Percentiles rank a stretch among this genome's conserved stretches.
These are phyloP conservation scores for Chinchilla lanigera DNA, from an alignment of 2,113 vertebrate species.

Conservation along the genomic window DNA sequence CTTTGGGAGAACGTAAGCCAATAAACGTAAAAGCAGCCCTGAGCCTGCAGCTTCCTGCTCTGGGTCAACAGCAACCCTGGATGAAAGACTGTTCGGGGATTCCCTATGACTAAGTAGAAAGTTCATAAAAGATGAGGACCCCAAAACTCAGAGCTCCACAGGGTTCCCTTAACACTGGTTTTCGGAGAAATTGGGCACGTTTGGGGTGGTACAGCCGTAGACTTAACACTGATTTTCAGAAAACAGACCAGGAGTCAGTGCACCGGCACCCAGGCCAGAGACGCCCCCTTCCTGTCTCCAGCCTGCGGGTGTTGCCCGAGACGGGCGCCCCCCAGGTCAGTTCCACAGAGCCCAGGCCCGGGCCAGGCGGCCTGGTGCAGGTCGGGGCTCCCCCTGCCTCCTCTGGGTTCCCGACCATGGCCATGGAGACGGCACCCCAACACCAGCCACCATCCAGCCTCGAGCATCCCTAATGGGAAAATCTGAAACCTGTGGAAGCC, in stretches of 20 bases:
- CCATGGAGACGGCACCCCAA: background rate
- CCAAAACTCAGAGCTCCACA: background rate
- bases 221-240: background rate
- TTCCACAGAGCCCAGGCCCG: background rate
- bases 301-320: background rate
- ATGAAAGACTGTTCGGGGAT: background rate
- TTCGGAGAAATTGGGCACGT: background rate
- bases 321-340: fast-evolving
- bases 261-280: fast-evolving
- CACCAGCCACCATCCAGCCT: too few species aligned
- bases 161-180: background rate
- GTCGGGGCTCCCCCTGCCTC: fast-evolving
- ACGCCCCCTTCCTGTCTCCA: background rate
- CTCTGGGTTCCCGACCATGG: background rate
- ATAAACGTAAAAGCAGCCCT: background rate
- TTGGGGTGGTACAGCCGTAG: too few species aligned
- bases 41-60: background rate
- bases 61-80: background rate
- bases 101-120: background rate
- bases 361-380: background rate
- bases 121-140: background rate
- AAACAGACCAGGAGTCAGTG: background rate
- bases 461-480: background rate
- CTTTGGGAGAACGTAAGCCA: background rate
- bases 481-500: background rate